Evolutionary conservation across 2,113 vertebrate species (phyloP).

Genomic region (Chunga burmeisteri): DNA sequence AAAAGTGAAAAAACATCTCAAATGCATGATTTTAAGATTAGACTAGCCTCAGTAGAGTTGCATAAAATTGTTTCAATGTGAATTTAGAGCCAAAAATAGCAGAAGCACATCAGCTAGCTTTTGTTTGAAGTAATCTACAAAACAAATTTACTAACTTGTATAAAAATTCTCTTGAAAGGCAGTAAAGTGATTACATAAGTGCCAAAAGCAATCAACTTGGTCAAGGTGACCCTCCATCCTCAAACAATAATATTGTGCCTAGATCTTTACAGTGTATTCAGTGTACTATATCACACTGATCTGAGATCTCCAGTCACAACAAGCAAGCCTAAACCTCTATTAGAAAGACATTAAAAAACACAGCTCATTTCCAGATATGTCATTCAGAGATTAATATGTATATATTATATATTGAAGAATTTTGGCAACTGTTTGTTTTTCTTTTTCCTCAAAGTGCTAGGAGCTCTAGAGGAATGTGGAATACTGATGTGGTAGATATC

Average conservation of each 20-base stretch:
- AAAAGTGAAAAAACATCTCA: not conserved
- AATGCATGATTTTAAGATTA: not conserved
- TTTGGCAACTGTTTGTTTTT: not conserved
- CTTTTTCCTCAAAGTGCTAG: not conserved
- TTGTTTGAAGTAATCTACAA: not conserved
- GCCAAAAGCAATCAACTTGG: not conserved
- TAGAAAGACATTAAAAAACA: not conserved
- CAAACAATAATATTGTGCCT: not conserved
- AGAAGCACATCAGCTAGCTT: not conserved
- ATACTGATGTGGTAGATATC: not conserved
- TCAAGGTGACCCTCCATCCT: not conserved
- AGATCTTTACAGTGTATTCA: not conserved
- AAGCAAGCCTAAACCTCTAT: not conserved
- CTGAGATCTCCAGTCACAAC: not conserved
- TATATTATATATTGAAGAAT: not conserved
- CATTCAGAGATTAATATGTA: not conserved
- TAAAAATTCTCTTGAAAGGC: not conserved
- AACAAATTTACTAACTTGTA: not conserved
- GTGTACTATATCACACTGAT: not conserved
- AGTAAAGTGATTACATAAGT: not conserved
- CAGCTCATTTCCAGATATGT: not conserved
- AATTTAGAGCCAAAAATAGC: not conserved
- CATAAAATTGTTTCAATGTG: not conserved
- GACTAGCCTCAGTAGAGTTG: not conserved
- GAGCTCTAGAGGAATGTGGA: not conserved